Percentiles rank a stretch among this genome's conserved stretches.
Evolutionary conservation across 2,888 invertebrate genomes (phyloP).

Genomic region (Heliconius cydno): DNA sequence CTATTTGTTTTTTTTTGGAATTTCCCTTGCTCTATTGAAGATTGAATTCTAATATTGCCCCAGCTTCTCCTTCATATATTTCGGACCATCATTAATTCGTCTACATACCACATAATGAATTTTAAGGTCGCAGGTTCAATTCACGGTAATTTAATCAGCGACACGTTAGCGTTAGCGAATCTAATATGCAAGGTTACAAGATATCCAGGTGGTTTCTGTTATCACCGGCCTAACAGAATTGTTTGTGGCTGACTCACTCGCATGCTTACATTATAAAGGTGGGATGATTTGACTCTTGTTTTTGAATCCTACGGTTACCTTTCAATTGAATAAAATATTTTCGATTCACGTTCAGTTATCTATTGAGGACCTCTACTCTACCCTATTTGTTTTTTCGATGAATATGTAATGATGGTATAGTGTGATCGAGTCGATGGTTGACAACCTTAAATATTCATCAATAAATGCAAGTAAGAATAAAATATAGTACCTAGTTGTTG

Average conservation of each 20-base stretch:
- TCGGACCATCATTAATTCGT: neutral
- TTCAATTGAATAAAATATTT: slow-evolving; percentile 38
- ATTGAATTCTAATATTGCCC: neutral
- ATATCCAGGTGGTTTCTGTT: slow-evolving; percentile 58
- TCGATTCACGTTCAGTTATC: neutral
- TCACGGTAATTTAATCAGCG: slow-evolving; percentile 30
- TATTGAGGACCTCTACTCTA: neutral
- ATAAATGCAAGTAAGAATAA: neutral
- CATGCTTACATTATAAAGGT: slow-evolving; percentile 23
- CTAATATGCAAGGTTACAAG: slow-evolving; percentile 45
- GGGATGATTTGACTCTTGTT: slow-evolving; percentile 22
- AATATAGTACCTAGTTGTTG: neutral
- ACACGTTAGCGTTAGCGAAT: slow-evolving; percentile 31
- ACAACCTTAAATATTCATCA: neutral
- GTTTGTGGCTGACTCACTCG: slow-evolving; percentile 49
- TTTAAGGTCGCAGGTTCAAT: slow-evolving; percentile 8
- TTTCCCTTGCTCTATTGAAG: neutral
- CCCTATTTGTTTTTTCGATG: slow-evolving; percentile 17
- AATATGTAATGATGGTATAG: slow-evolving; percentile 23
- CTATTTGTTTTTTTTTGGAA: neutral
- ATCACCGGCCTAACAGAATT: slow-evolving; percentile 52
- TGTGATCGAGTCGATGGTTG: neutral
- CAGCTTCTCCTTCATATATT: neutral
- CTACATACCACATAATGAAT: neutral
- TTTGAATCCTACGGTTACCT: slow-evolving; percentile 12